Percentiles rank a stretch among this genome's conserved stretches.
phyloP scores from a whole-genome alignment of 2,888 invertebrate species.

The Stenichneumon culpator region DNA sequence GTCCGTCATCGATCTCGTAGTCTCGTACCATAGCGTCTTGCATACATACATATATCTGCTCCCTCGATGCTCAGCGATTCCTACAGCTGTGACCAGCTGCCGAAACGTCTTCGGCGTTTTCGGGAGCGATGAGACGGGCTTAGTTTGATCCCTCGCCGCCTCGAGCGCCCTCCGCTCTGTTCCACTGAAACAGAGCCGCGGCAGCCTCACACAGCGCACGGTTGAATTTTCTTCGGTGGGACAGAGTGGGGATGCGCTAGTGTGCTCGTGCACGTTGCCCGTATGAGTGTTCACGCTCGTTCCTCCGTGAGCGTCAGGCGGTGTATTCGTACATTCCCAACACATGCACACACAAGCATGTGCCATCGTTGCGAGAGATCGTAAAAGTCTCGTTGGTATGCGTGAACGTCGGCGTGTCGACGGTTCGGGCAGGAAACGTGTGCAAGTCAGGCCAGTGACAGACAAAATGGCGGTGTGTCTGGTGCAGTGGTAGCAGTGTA shows the following conservation, averaged over 20 bases:
- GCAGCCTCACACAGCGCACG: constrained; percentile 34
- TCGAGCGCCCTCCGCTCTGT: constrained; percentile 37
- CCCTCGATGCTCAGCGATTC: constrained; percentile 32
- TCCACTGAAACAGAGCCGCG: constrained; percentile 3
- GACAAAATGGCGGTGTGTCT: constrained; percentile 84
- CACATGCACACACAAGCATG: constrained; percentile 24
- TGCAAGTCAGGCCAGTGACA: constrained; percentile 80
- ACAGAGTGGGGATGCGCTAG: constrained; percentile 37
- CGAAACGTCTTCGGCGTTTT: constrained; percentile 7
- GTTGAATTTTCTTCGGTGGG: constrained; percentile 4
- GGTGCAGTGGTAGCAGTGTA: constrained; percentile 88
- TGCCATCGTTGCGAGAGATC: constrained; percentile 29
- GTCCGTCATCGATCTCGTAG: not conserved
- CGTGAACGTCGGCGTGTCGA: constrained; percentile 50
- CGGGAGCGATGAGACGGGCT: constrained; percentile 54
- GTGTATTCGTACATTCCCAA: not conserved
- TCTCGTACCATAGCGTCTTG: not conserved
- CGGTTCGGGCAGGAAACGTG: constrained; percentile 63
- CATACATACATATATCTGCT: not conserved
- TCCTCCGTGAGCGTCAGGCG: constrained; percentile 62
- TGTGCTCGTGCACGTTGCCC: constrained; percentile 21
- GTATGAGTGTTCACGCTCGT: constrained; percentile 55
- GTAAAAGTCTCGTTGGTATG: constrained; percentile 42
- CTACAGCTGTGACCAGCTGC: constrained; percentile 45
- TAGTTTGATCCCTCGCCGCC: constrained; percentile 68